Evolutionary conservation across 2,113 vertebrate species (phyloP), one percentile per base, ranked within the genome.

Genomic region (Ailuropoda melanoleuca): DNA sequence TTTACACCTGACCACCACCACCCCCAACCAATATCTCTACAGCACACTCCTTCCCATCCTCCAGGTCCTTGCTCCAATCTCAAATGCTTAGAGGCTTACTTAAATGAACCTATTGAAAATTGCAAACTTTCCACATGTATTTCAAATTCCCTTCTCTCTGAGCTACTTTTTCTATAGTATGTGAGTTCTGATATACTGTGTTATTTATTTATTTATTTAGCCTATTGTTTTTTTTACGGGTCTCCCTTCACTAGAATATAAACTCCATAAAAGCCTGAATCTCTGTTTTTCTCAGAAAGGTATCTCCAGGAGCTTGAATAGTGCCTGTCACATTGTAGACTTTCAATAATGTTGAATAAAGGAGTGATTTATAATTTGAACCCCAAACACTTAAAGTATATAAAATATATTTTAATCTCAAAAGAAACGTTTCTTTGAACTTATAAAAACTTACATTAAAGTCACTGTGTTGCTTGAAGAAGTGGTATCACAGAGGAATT

Each of bases 331-430:
- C 18, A 37, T 24, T 88, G 31, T 0, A 92, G 3, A 56, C 2
- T 55, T 46, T 46, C 26, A 66, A 37, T 66, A 86, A 58, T 90
- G 37, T 31, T 58, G 34, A 92, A 46, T 48, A 48, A 78, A 68
- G 37, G 17, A 85, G 80, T 91, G 14, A 81, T 83, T 46, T 92
- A 62, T 43, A 78, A 81, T 92, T 75, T 95, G 29, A 46, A 39
- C 8, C 19, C 37, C 4, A 82, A 62, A 58, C 3, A 66, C 9
- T 81, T 39, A 92, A 88, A 23, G 43, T 74, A 84, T 1, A 43
- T 56, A 86, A 85, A 56, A 48, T 18, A 89, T 23, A 2, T 53
- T 77, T 77, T 85, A 48, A 87, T 66, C 3, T 84, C 62, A 70
- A 84, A 92, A 94, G 48, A 72, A 84, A 91, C 60, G 1, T 34